A percentile compares a stretch with the other conserved stretches of the same genome.
phyloP scores from a whole-genome alignment of 2,888 invertebrate species.

The Ophion slaviceki region DNA sequence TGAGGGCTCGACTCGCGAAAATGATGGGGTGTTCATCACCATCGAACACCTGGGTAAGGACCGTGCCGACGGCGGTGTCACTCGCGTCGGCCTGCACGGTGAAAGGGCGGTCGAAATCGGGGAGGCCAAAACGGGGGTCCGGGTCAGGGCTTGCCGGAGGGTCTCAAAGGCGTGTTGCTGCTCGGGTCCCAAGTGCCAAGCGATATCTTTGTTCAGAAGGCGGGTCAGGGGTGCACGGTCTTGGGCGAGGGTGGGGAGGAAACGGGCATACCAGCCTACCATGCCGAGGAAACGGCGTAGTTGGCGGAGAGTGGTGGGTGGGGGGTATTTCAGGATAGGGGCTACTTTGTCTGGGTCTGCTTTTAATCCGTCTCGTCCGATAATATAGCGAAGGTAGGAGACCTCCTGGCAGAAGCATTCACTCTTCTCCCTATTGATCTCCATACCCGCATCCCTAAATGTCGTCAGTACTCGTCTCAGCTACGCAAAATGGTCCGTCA shows the following conservation, averaged over 20 bases:
- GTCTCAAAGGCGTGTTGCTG: too few relatives aligned
- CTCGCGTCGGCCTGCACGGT: conserved; percentile 8
- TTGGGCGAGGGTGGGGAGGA: too few relatives aligned
- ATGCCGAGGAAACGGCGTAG: too few relatives aligned
- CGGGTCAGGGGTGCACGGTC: too few relatives aligned
- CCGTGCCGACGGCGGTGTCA: background rate
- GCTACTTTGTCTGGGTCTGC: too few relatives aligned
- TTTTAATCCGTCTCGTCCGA: too few relatives aligned
- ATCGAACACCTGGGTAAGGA: background rate
- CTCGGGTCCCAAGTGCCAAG: too few relatives aligned
- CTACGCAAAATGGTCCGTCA: background rate
- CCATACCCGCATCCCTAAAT: background rate
- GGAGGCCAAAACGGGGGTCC: background rate
- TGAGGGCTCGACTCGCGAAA: conserved; percentile 1
- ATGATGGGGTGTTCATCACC: background rate
- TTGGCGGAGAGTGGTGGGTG: too few relatives aligned
- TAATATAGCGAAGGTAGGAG: background rate
- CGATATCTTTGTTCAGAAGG: too few relatives aligned
- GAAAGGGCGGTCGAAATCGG: background rate
- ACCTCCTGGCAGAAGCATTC: conserved; percentile 12
- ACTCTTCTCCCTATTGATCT: conserved; percentile 9
- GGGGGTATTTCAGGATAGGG: too few relatives aligned
- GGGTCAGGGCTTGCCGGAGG: too few relatives aligned
- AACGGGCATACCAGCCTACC: too few relatives aligned
- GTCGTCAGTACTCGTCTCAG: background rate